Base-by-base conservation (phyloP, 2,888 invertebrate species). In the Graphium colonna region DNA sequence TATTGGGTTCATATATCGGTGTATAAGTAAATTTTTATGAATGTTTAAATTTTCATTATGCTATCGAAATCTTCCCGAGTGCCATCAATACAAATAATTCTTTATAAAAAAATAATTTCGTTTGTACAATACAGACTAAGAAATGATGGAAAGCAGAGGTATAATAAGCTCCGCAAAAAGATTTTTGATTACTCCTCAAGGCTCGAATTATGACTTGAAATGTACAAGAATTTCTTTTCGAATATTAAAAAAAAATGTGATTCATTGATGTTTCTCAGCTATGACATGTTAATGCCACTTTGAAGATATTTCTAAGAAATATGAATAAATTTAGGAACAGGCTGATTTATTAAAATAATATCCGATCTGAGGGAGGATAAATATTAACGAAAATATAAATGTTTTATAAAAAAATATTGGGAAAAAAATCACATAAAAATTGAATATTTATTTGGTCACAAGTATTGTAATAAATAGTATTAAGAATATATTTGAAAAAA, bases 81-180 rank as follows among this genome's bases (percentile, higher is more conserved):
- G 28, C 28, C 28, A 8, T 7, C 4, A 28, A 28, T 4, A 28
- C 8, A 8, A 28, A 28, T 28, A 28, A 28, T 7, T 7, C 4
- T 28, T 8, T 7, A 8, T 4, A 28, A 28, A 28, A 7, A 8
- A 28, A 28, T 28, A n/a, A 51, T 45, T 45, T 31, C 44, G 44
- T 45, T 28, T 45, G 28, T 39, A 51, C 51, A 45, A 40, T 45
- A 42, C 16, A 38, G 45, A 38, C 44, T 39, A 41, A 49, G 44
- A 39, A 51, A 40, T 51, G 45, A 45, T 39, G 26, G 51, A 38
- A 44, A 12, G 40, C 10, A n/a, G 26, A 39, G 39, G 38, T 39
- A 44, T 38, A 51, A 13, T 36, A 13, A 17, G 26, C 31, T 21
- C 18, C 8, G n/a, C 8, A 4, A 21, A 39, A 51, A 39, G 28